These are phyloP conservation scores for Phymorhynchus buccinoides DNA, from an alignment of 1,140 invertebrate genomes.

Conservation along the genomic window DNA sequence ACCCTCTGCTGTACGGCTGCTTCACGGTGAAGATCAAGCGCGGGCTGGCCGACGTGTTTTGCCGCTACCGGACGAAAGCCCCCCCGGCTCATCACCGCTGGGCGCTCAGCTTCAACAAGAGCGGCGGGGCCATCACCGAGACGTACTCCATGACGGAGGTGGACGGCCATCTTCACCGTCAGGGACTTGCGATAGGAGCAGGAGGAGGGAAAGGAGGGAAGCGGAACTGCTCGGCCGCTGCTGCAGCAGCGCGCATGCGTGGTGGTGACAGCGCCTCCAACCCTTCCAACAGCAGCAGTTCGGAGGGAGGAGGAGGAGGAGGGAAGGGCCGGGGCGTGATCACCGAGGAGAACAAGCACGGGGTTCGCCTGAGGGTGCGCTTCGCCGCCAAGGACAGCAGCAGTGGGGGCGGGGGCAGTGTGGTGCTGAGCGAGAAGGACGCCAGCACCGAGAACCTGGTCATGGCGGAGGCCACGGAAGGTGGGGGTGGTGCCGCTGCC, in stretches of 20 bases:
- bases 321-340: constrained; percentile 51
- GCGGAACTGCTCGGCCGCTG: constrained; percentile 15
- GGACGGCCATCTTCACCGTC: not conserved
- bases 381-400: constrained; percentile 54
- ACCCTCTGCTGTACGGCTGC: constrained; percentile 74
- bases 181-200: constrained; percentile 2
- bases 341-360: constrained; percentile 64
- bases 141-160: constrained; percentile 44
- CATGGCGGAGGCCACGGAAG: not conserved
- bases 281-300: constrained; percentile 48
- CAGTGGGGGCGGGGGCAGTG: not conserved
- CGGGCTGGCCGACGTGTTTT: constrained; percentile 62
- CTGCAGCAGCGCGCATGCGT: constrained; percentile 31
- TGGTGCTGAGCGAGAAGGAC: not conserved
- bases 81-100: constrained; percentile 28
- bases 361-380: constrained; percentile 60
- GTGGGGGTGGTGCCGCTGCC: not conserved
- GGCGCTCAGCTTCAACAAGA: constrained; percentile 36
- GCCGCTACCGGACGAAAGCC: constrained; percentile 44
- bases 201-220: constrained; percentile 12
- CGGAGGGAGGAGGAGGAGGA: constrained; percentile 38
- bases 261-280: constrained; percentile 42
- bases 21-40: constrained; percentile 72
- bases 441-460: constrained; percentile 26
- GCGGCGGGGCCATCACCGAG: constrained; percentile 36